A percentile compares a stretch with the other conserved stretches of the same genome.
phyloP scores from a whole-genome alignment of 2,888 invertebrate species.

The Drosophila nigricruria region DNA sequence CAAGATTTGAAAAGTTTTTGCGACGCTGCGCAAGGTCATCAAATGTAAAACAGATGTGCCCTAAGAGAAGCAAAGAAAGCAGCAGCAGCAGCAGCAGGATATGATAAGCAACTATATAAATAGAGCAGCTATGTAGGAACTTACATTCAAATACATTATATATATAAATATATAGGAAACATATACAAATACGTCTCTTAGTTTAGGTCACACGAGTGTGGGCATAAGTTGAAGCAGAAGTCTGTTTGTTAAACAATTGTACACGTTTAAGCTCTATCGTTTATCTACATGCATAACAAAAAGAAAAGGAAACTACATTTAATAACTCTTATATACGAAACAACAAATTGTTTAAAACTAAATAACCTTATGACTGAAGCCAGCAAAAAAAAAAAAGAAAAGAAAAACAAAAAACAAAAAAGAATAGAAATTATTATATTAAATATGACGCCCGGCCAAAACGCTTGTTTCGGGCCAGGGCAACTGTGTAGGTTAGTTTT shows the following conservation, averaged over 20 bases:
- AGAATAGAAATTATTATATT: neutral
- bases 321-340: constrained; percentile 51
- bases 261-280: constrained; percentile 79
- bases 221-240: constrained; percentile 68
- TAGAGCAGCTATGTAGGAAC: constrained; percentile 15
- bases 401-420: neutral
- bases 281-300: constrained; percentile 76
- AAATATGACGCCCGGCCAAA: neutral
- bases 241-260: constrained; percentile 81
- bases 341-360: constrained; percentile 56
- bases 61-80: neutral
- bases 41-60: constrained; percentile 32
- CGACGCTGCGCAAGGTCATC: constrained; percentile 29
- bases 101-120: constrained; percentile 20
- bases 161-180: constrained; percentile 30
- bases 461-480: neutral
- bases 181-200: constrained; percentile 61
- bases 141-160: constrained; percentile 6
- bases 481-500: constrained; percentile 45
- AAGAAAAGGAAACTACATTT: constrained; percentile 30
- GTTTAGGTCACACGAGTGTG: constrained; percentile 64
- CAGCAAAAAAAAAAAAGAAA: constrained; percentile 24
- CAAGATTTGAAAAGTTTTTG: constrained; percentile 76
- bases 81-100: constrained; percentile 10
- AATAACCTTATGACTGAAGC: constrained; percentile 67